Evolutionary conservation across 2,888 invertebrate genomes (phyloP), one percentile per base, ranked within the genome.

Genomic region (Nycteola revayana): DNA sequence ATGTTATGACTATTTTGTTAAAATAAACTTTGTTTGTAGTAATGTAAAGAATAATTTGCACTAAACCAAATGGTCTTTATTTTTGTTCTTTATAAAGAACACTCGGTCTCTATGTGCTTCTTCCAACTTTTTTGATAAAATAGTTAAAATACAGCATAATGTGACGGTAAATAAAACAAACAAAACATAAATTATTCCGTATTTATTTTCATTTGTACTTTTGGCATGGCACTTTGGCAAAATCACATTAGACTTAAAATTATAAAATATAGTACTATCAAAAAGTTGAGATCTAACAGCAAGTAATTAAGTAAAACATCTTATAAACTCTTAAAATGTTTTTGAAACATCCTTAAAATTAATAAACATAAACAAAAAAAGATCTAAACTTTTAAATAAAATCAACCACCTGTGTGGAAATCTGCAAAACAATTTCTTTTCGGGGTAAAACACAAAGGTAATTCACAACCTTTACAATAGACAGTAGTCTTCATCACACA

Each of bases 401-500:
- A n/a, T n/a, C 5, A 14, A 14, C 3, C 3, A 24, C 8, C 6
- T 17, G 26, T 18, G 8, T 28, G 28, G 7, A 28, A 28, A 18
- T 28, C 20, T 6, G 2, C 2, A 10, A 9, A 28, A 10, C 28
- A 28, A 10, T 28, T 28, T 20, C 28, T 20, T 9, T 28, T 18
- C 7, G 18, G 2, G 2, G 28, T 28, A 9, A 28, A 10, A 20
- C 28, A 28, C 3, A 25, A n/a, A 7, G 25, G 10, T 28, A 18
- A 18, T 9, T 28, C 9, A 21, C 28, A 28, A 10, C 7, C 25
- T 10, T 5, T 11, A 25, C 25, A 25, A 11, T 25, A 11, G n/a
- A 10, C 11, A 1, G 25, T 11, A 11, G 25, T 25, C n/a, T 25
- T 25, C 11, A 11, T 25, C 7, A 3, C 1, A 11, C 10, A 25